Percentiles rank a stretch among this genome's conserved stretches.
phyloP scores from a whole-genome alignment of 2,113 vertebrate species.

The Lipophrys pholis region DNA sequence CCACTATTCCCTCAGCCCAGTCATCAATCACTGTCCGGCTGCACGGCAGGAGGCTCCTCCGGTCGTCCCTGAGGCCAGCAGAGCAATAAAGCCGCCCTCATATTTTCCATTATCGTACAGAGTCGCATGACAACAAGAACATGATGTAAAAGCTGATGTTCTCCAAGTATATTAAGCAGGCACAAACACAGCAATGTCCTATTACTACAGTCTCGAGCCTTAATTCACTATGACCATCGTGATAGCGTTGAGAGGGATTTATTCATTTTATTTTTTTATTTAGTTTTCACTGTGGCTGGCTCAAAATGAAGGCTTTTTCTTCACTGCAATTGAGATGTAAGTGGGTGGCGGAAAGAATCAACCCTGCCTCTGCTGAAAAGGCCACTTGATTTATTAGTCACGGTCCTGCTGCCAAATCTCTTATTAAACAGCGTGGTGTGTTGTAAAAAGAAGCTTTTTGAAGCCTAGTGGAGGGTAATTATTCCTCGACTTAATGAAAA shows the following conservation, averaged over 20 bases:
- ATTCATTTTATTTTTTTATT: constrained; percentile 2
- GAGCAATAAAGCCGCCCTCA: constrained; percentile 47
- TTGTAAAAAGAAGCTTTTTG: no score
- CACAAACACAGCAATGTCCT: constrained; percentile 20
- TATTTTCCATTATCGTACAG: constrained; percentile 50
- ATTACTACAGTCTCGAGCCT: background rate
- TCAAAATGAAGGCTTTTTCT: background rate
- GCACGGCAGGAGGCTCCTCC: constrained; percentile 33
- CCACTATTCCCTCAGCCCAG: constrained; percentile 45
- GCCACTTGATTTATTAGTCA: no score
- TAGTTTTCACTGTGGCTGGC: background rate
- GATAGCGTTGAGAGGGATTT: constrained; percentile 6
- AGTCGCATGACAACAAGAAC: constrained; percentile 22
- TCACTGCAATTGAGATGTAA: no score
- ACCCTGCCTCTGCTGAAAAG: no score
- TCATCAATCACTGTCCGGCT: constrained; percentile 67
- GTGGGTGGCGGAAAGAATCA: no score
- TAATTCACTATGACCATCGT: background rate
- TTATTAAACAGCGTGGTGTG: background rate
- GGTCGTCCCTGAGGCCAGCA: constrained; percentile 37
- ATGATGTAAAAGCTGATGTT: background rate
- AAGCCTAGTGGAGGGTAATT: no score
- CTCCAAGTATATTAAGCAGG: constrained; percentile 9
- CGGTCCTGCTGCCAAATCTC: background rate
- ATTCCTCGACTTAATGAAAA: no score